Conservation (phyloP, 2,888 invertebrate species). For the Sycophila texana region DNA sequence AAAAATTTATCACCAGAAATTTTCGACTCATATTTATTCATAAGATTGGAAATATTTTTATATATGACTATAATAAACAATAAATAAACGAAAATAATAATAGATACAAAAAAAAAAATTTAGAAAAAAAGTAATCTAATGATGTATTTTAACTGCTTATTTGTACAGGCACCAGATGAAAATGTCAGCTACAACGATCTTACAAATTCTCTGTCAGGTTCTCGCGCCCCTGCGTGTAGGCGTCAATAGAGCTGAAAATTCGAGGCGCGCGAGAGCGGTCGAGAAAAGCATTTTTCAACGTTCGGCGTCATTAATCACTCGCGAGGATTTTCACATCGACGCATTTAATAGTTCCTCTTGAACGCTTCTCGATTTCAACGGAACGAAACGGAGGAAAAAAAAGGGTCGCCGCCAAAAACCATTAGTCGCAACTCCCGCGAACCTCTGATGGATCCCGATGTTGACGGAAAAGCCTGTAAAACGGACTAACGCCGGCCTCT, state of each 20-base stretch:
- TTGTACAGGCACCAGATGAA: constrained; percentile 6
- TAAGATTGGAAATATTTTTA: too few species aligned
- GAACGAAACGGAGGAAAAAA: constrained; percentile 12
- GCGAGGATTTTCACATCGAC: constrained; percentile 51
- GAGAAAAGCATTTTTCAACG: constrained; percentile 44
- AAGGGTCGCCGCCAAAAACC: constrained; percentile 60
- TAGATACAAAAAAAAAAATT: too few species aligned
- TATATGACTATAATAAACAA: too few species aligned
- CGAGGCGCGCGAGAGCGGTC: constrained; percentile 16
- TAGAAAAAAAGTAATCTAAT: too few species aligned
- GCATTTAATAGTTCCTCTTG: constrained; percentile 55
- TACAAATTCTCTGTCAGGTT: constrained; percentile 35
- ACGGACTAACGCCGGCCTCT: constrained; percentile 64
- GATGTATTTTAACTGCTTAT: too few species aligned
- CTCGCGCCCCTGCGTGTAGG: constrained; percentile 14
- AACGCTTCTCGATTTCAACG: constrained; percentile 55
- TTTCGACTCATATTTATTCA: too few species aligned
- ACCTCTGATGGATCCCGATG: constrained; percentile 68
- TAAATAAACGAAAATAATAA: too few species aligned
- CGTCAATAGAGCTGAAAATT: constrained; percentile 54
- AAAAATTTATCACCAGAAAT: too few species aligned
- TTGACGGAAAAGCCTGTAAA: constrained; percentile 73
- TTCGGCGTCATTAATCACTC: constrained; percentile 53
- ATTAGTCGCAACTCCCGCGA: constrained; percentile 63
- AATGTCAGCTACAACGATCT: constrained; percentile 16